A percentile compares a stretch with the other conserved stretches of the same genome.
These are phyloP conservation scores for Diuraphis noxia DNA, from an alignment of 1,140 invertebrate genomes.

Conservation along the genomic window DNA sequence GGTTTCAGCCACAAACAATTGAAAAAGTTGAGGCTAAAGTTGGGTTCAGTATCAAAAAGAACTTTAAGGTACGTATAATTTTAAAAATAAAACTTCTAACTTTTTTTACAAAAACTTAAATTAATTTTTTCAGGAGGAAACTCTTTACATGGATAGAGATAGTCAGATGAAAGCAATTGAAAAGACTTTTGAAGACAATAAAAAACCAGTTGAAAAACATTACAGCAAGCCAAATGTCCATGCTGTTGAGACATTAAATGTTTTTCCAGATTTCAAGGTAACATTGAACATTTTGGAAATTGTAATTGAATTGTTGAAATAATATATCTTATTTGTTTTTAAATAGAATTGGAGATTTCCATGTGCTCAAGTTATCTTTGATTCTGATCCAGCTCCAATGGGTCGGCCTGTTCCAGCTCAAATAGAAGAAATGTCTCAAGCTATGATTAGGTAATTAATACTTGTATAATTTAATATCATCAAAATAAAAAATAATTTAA, in stretches of 20 bases:
- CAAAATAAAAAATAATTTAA: not conserved
- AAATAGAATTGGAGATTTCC: conserved; percentile 90
- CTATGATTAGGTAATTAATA: conserved; percentile 82
- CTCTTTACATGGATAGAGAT: conserved; percentile 93
- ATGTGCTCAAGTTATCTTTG: conserved; percentile 97
- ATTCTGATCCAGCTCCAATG: conserved; percentile 89
- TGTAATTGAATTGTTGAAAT: not conserved
- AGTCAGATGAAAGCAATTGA: conserved; percentile 98
- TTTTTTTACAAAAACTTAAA: not conserved
- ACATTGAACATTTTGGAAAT: conserved; percentile 42
- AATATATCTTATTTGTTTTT: not conserved
- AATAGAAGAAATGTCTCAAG: conserved; percentile 97
- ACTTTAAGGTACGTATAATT: conserved; percentile 72
- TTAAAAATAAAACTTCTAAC: not conserved
- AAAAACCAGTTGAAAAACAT: conserved; percentile 84
- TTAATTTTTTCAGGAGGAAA: conserved; percentile 72
- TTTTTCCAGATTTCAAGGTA: conserved; percentile 93
- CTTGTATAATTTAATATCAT: not conserved
- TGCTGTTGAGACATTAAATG: conserved; percentile 84
- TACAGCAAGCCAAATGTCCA: conserved; percentile 93
- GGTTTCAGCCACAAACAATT: conserved; percentile 93
- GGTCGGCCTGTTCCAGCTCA: conserved; percentile 82
- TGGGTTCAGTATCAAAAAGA: conserved; percentile 96
- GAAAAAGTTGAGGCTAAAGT: conserved; percentile 98
- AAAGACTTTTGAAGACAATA: conserved; percentile 94